Evolutionary conservation across 2,797 vertebrate species (phyloP).

Genomic region (Peromyscus nudipes): DNA sequence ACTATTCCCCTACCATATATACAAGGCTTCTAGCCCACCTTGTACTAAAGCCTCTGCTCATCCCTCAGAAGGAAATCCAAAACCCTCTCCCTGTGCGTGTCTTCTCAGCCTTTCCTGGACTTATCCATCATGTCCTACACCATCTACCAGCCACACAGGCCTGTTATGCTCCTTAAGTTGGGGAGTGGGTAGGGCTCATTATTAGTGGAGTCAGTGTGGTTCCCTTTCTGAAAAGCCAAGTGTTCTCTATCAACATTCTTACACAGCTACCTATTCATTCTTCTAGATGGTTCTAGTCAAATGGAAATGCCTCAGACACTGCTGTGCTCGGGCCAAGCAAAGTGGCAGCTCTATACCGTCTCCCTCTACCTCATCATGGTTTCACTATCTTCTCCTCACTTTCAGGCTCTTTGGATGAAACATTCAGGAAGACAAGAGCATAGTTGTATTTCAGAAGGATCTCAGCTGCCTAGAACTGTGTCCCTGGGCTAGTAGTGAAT

Average conservation of each 20-base stretch:
- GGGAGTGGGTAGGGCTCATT: not conserved
- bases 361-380: not conserved
- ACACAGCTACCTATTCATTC: not conserved
- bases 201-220: rapidly evolving
- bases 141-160: rapidly evolving
- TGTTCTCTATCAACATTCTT: not conserved
- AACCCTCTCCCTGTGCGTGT: too few relatives aligned
- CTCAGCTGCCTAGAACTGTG: not conserved
- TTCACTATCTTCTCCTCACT: not conserved
- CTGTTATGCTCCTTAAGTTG: not conserved
- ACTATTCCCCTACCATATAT: not conserved
- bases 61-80: not conserved
- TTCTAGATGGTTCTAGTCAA: not conserved
- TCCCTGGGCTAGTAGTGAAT: not conserved
- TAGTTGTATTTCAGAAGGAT: not conserved
- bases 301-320: not conserved
- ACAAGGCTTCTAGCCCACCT: rapidly evolving
- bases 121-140: rapidly evolving
- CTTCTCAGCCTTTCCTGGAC: not conserved
- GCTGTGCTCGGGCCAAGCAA: not conserved
- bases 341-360: not conserved
- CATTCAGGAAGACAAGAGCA: not conserved
- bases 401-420: not conserved
- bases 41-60: not conserved
- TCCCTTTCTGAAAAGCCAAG: too few relatives aligned